phyloP scores from a whole-genome alignment of 2,113 vertebrate genomes.

The Cyanoliseus patagonus region DNA sequence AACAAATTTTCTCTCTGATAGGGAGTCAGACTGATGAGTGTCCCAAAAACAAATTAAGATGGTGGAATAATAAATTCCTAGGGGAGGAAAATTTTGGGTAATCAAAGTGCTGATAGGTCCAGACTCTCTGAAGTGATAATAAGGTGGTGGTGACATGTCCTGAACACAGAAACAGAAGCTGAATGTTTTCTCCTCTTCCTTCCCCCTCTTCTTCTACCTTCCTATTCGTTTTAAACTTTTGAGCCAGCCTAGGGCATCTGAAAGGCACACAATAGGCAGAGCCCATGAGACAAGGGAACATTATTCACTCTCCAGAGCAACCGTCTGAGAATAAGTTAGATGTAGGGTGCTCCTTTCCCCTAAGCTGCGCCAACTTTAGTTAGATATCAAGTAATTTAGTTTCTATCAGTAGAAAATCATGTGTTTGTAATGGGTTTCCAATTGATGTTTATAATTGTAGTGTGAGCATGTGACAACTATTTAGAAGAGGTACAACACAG shows the following conservation, averaged over 20 bases:
- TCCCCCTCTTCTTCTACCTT: not conserved
- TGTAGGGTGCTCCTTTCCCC: not conserved
- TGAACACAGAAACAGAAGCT: not conserved
- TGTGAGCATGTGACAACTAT: not conserved
- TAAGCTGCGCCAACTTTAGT: not conserved
- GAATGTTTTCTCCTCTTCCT: not conserved
- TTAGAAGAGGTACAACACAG: not conserved
- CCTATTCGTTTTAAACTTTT: not conserved
- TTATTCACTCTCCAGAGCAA: not conserved
- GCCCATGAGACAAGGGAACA: not conserved
- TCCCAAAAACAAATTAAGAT: constrained; percentile 47
- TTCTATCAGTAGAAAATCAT: not conserved
- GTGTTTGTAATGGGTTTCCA: not conserved
- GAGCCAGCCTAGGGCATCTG: not conserved
- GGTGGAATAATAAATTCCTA: not conserved
- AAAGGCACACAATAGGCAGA: not conserved
- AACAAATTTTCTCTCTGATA: not conserved
- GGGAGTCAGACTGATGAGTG: not conserved
- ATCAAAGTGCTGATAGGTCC: not conserved
- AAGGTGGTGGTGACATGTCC: not conserved
- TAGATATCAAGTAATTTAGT: not conserved
- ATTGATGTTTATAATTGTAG: not conserved
- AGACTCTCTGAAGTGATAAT: constrained; percentile 46
- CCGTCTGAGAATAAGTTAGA: accelerated
- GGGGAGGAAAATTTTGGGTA: not conserved